Evolutionary conservation across 2,888 invertebrate genomes (phyloP).

Genomic region (Dyspetes luteomarginatus): DNA sequence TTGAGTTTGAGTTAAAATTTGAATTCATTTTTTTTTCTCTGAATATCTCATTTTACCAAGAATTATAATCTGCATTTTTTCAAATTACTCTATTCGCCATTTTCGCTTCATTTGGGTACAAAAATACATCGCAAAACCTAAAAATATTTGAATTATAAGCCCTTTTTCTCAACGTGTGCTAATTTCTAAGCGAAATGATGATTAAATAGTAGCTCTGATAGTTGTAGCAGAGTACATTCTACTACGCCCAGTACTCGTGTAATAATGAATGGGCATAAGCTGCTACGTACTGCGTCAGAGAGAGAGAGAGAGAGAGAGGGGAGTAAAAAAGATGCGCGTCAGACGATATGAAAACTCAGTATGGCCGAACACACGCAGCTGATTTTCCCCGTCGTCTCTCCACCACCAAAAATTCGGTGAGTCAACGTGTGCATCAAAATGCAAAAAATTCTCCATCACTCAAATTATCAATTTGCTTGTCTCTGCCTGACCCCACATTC

Average conservation of each 20-base stretch:
- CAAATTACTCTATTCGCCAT: too few relatives aligned
- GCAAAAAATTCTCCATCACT: background rate
- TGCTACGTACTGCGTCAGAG: background rate
- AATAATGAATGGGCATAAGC: conserved; percentile 51
- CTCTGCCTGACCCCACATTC: background rate
- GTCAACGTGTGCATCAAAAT: conserved; percentile 70
- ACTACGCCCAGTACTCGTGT: background rate
- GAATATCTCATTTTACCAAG: too few relatives aligned
- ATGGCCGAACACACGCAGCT: conserved; percentile 79
- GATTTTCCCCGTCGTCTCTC: conserved; percentile 76
- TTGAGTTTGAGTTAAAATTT: too few relatives aligned
- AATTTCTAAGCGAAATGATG: too few relatives aligned
- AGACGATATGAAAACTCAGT: conserved; percentile 70
- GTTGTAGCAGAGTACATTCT: background rate
- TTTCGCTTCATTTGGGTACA: too few relatives aligned
- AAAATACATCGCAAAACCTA: too few relatives aligned
- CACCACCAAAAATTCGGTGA: conserved; percentile 76
- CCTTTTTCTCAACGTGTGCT: too few relatives aligned
- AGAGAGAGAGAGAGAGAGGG: conserved; percentile 22
- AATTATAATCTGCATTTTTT: too few relatives aligned
- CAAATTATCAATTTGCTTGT: background rate
- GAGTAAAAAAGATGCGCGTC: conserved; percentile 56
- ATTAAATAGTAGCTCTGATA: background rate
- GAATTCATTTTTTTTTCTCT: too few relatives aligned
- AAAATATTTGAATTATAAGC: too few relatives aligned